phyloP scores from a whole-genome alignment of 2,113 vertebrate species.

The Oceanites oceanicus region DNA sequence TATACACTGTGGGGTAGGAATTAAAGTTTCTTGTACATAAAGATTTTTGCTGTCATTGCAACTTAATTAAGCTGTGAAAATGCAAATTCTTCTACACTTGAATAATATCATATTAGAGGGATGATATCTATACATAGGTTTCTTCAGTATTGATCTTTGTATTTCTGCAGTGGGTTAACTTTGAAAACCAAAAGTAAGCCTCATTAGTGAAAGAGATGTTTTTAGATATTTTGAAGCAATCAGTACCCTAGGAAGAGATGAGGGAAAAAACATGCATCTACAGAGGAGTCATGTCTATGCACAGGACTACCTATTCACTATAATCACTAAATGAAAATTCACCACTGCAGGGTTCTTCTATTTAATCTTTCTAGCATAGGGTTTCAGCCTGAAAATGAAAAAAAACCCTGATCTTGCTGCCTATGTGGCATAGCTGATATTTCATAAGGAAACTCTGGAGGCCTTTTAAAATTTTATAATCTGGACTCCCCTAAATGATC shows the following conservation, averaged over 20 bases:
- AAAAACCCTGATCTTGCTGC: neutral
- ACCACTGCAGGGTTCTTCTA: neutral
- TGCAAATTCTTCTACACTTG: neutral
- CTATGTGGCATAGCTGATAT: neutral
- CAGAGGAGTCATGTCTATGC: neutral
- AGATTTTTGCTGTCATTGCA: neutral
- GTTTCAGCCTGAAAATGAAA: neutral
- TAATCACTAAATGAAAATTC: neutral
- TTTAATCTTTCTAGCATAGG: neutral
- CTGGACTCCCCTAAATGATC: neutral
- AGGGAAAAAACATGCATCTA: neutral
- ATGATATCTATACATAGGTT: neutral
- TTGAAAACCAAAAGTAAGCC: neutral
- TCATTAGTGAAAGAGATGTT: neutral
- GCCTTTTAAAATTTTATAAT: neutral
- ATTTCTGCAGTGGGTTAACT: neutral
- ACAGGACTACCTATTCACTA: rapidly evolving
- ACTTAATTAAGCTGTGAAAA: neutral
- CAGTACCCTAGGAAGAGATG: neutral
- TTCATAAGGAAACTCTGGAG: neutral
- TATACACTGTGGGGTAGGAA: neutral
- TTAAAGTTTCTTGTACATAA: neutral
- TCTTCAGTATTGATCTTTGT: neutral
- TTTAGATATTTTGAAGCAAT: neutral
- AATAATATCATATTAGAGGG: neutral